These are phyloP conservation scores for Gorsachius goisagi DNA, from an alignment of 2,113 vertebrate genomes.

Conservation along the genomic window DNA sequence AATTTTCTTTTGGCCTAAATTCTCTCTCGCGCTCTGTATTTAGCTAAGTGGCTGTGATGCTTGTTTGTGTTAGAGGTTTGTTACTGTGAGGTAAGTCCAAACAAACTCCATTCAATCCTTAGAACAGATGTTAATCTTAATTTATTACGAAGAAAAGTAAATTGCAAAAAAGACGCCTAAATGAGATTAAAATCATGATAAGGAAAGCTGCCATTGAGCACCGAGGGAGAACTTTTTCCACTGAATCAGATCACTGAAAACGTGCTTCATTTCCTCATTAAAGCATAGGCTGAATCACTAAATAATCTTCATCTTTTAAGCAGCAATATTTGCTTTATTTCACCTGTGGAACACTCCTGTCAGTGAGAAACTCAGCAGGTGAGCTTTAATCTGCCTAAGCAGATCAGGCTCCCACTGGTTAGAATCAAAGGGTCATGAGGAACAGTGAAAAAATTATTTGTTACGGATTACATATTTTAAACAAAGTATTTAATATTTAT, in stretches of 20 bases:
- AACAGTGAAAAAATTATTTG: fast-evolving
- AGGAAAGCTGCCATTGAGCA: background rate
- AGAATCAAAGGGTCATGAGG: fast-evolving
- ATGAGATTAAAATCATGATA: background rate
- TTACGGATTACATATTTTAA: background rate
- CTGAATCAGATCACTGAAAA: background rate
- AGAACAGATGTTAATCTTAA: conserved; percentile 32
- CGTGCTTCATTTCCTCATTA: fast-evolving
- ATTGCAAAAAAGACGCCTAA: background rate
- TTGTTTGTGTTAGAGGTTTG: background rate
- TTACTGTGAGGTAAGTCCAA: background rate
- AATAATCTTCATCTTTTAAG: background rate
- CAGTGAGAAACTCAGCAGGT: background rate
- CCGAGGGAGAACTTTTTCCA: background rate
- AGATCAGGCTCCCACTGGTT: background rate
- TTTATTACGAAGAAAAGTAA: background rate
- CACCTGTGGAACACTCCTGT: background rate
- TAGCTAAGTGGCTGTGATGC: background rate
- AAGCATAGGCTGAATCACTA: background rate
- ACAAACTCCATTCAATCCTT: background rate
- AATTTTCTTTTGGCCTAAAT: background rate
- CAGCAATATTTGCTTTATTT: background rate
- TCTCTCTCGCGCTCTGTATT: fast-evolving
- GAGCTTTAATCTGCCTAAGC: background rate
- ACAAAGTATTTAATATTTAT: background rate